phyloP scores from a whole-genome alignment of 2,797 vertebrate genomes.

The Falco peregrinus region DNA sequence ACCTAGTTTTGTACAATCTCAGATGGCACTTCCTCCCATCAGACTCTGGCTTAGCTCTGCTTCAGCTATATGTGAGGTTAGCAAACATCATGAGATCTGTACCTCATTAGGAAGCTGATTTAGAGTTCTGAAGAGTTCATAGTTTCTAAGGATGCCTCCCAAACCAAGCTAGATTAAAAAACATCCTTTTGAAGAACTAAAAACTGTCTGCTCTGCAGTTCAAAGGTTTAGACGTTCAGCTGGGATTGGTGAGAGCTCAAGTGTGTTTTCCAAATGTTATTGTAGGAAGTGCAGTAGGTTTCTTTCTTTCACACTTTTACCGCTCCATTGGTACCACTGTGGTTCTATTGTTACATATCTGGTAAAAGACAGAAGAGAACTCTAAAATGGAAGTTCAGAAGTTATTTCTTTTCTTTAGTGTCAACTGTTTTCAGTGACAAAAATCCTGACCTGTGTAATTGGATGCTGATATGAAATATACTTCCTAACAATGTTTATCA shows the following conservation, averaged over 20 bases:
- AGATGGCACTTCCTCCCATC: background rate
- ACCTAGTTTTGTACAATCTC: background rate
- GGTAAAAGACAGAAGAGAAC: background rate
- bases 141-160: background rate
- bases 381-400: background rate
- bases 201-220: background rate
- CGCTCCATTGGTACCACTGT: background rate
- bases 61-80: background rate
- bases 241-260: background rate
- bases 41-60: background rate
- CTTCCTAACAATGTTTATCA: background rate
- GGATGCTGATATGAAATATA: background rate
- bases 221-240: background rate
- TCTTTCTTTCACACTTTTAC: background rate
- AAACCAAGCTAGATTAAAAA: background rate
- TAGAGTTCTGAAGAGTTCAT: background rate
- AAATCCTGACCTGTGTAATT: background rate
- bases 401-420: background rate
- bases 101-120: background rate
- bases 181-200: background rate
- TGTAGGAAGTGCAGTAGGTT: background rate
- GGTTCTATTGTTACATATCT: fast-evolving
- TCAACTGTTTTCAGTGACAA: background rate
- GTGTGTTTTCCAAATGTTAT: background rate
- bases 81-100: background rate